Evolutionary conservation across 1,140 invertebrate genomes (phyloP), one percentile per base, ranked within the genome.

Genomic region (Eumaeus atala): DNA sequence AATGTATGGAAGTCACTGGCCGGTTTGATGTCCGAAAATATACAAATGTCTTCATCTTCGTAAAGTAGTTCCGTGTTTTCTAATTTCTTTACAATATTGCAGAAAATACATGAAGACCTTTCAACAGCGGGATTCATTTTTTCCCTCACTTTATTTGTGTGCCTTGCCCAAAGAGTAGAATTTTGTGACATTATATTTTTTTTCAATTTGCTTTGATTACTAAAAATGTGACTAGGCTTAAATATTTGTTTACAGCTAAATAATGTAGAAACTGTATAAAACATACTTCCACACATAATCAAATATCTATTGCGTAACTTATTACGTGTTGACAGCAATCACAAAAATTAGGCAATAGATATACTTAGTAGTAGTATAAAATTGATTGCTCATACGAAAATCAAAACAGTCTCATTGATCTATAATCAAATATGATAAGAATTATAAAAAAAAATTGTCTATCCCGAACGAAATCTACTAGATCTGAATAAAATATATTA

Each of bases 21-120:
- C 12, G 96, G 96, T 74, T 91, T 91, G 35, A 96, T 96, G 74
- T 97, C 96, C 53, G 91, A 90, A 72, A 97, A 96, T 33, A 95
- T 92, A 11, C 93, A 90, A 42, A 95, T 82, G 50, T 93, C 89
- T 2, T 96, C 92, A 72, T 95, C 93, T 91, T 97, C 89, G 64
- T 87, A 89, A 56, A 88, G 76, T 61, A 91, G 89, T 55, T 91
- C 88, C 0, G 89, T 90, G 1, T 89, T 74, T 21, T 89, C 88
- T 21, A 76, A 60, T 42, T 91, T 91, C 50, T 88, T 87, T 17
- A 90, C 77, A 52, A 95, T 94, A 68, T 93, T 91, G 67, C 93
- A 95, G 74, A 95, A 95, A 56, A 94, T 82, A 70, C 93, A 95
- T n/a, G 64, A 11, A 8, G 76, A 78, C 50, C 64, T 77, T 40